A percentile compares a stretch with the other conserved stretches of the same genome.
These are phyloP conservation scores for Caenorhabditis elegans DNA, from an alignment of 1,140 invertebrate genomes.

Conservation along the genomic window DNA sequence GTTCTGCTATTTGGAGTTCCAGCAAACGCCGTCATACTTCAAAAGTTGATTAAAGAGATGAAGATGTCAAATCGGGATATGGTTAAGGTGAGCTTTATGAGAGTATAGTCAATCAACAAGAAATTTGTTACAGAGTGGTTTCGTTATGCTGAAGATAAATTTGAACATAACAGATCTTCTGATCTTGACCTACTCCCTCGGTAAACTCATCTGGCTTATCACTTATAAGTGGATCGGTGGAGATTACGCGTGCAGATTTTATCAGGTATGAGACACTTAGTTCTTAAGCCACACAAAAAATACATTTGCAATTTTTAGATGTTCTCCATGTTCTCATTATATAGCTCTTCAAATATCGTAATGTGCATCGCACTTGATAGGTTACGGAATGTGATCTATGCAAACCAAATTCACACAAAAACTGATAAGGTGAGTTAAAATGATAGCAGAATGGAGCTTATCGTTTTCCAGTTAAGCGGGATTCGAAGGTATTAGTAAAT, in stretches of 20 bases:
- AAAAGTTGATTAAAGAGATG: slow-evolving; percentile 46
- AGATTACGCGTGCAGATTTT: slow-evolving; percentile 55
- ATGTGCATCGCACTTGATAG: slow-evolving; percentile 63
- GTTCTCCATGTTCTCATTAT: slow-evolving; percentile 61
- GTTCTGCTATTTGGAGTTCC: slow-evolving; percentile 57
- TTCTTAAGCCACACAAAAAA: neutral
- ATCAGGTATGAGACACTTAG: neutral
- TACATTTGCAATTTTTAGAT: slow-evolving; percentile 43
- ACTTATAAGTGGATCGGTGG: slow-evolving; percentile 63
- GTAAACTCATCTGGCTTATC: slow-evolving; percentile 57
- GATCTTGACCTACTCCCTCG: slow-evolving; percentile 54
- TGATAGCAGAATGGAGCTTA: too few relatives aligned
- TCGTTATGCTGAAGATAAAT: slow-evolving; percentile 62
- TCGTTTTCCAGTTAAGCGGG: too few relatives aligned
- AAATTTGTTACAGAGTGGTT: slow-evolving; percentile 52
- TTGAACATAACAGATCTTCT: slow-evolving; percentile 63
- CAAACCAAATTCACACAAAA: slow-evolving; percentile 46
- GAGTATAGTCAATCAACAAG: neutral
- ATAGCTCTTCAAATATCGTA: slow-evolving; percentile 64
- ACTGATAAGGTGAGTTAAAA: neutral
- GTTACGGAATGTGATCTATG: slow-evolving; percentile 55
- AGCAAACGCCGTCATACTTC: slow-evolving; percentile 55
- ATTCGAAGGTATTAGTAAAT: too few relatives aligned
- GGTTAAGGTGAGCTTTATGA: slow-evolving; percentile 45
- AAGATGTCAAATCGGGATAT: slow-evolving; percentile 41